Evolutionary conservation across 1,140 invertebrate species (phyloP).

Genomic region (Mycetomoellerius zeteki): DNA sequence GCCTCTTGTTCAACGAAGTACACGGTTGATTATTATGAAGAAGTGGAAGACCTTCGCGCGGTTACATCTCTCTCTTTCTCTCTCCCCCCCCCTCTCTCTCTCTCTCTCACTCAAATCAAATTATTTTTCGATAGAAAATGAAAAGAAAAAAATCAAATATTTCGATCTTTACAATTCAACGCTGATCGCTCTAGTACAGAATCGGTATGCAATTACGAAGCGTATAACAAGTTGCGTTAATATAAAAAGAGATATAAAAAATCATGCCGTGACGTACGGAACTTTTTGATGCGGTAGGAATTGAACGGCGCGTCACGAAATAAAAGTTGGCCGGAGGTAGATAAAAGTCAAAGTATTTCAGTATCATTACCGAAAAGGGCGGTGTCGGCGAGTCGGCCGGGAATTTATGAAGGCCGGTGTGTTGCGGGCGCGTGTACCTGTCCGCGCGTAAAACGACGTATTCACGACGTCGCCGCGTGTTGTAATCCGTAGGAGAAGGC

Average conservation of each 20-base stretch:
- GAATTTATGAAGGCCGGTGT: conserved; percentile 41
- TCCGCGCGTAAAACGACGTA: conserved; percentile 48
- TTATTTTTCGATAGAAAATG: background rate
- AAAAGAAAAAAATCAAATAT: background rate
- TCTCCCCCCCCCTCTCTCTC: too few relatives aligned
- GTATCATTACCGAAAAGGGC: conserved; percentile 54
- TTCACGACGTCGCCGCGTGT: conserved; percentile 44
- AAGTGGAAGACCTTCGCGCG: background rate
- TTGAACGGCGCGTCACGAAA: background rate
- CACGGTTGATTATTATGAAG: background rate
- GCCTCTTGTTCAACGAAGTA: background rate
- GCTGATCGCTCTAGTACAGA: background rate
- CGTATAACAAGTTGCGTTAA: background rate
- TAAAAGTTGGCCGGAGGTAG: conserved; percentile 5
- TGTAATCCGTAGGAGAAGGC: conserved; percentile 25
- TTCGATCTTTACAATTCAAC: background rate
- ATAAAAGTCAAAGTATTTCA: conserved; percentile 52
- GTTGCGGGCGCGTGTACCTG: conserved; percentile 40
- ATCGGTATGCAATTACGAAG: background rate
- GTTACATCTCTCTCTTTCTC: background rate
- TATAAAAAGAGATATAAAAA: background rate
- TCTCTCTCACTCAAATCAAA: background rate
- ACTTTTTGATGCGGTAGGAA: conserved; percentile 14
- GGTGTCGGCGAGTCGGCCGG: conserved; percentile 26
- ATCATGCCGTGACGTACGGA: background rate